phyloP scores from a whole-genome alignment of 2,888 invertebrate species.

The Branchipolynoe longqiensis region DNA sequence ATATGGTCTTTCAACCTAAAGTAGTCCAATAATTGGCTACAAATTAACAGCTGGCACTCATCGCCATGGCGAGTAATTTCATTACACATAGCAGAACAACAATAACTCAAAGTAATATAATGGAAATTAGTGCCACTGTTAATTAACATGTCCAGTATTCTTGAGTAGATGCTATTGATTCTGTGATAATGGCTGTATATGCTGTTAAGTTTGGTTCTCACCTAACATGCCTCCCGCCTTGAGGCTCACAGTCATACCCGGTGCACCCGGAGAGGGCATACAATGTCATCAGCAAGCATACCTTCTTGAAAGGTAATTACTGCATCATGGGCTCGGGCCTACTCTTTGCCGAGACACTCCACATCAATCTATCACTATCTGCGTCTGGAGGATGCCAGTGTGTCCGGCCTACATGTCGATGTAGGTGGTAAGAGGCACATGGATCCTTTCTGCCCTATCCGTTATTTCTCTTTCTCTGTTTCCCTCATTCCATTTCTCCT shows the following conservation, averaged over 20 bases:
- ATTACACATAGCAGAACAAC: neutral
- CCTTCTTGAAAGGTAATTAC: neutral
- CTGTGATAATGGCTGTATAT: slow-evolving; percentile 33
- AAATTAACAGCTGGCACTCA: slow-evolving; percentile 4
- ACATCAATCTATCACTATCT: neutral
- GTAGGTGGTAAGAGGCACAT: slow-evolving; percentile 58
- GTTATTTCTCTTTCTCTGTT: neutral
- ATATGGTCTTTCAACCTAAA: neutral
- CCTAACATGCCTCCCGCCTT: slow-evolving; percentile 17
- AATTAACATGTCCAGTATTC: slow-evolving; percentile 29
- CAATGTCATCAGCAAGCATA: neutral
- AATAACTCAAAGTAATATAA: neutral
- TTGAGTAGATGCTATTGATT: slow-evolving; percentile 19
- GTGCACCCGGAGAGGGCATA: slow-evolving; percentile 42
- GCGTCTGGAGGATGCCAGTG: slow-evolving; percentile 1
- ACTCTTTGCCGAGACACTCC: neutral
- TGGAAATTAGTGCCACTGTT: slow-evolving; percentile 7
- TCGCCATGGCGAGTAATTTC: neutral
- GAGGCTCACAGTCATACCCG: slow-evolving; percentile 22
- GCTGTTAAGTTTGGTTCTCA: slow-evolving; percentile 39
- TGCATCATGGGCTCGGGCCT: neutral
- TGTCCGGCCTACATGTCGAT: slow-evolving; percentile 50
- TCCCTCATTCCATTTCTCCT: neutral
- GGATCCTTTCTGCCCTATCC: slow-evolving; percentile 5
- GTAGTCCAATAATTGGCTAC: neutral